These are phyloP conservation scores for Aromia moschata DNA, from an alignment of 2,888 invertebrate species.

Conservation along the genomic window DNA sequence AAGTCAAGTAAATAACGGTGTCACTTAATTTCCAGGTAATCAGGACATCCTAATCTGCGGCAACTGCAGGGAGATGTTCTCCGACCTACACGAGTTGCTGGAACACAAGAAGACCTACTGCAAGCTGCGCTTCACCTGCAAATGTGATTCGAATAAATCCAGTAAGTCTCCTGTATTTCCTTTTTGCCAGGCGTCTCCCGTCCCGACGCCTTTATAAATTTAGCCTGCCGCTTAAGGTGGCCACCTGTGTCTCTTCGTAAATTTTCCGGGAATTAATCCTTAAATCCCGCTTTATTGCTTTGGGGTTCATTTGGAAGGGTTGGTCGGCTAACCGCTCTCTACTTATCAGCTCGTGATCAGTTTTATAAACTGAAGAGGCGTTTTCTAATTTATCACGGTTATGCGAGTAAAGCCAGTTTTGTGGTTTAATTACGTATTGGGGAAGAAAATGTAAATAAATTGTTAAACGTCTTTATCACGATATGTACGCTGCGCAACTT, in stretches of 20 bases:
- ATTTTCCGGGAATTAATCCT: slow-evolving; percentile 51
- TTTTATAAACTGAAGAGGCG: slow-evolving; percentile 28
- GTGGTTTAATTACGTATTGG: no score
- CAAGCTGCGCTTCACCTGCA: slow-evolving; percentile 75
- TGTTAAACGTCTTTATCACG: no score
- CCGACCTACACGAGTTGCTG: slow-evolving; percentile 74
- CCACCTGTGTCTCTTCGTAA: slow-evolving; percentile 55
- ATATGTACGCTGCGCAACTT: no score
- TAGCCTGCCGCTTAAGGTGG: slow-evolving; percentile 33
- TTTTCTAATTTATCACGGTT: slow-evolving; percentile 18
- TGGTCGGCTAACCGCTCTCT: slow-evolving; percentile 32
- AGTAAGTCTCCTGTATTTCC: slow-evolving; percentile 60
- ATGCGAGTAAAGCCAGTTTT: neutral
- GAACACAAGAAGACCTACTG: slow-evolving; percentile 79
- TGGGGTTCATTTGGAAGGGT: slow-evolving; percentile 37
- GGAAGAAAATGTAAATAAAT: no score
- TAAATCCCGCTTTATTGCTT: slow-evolving; percentile 39
- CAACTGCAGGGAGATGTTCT: slow-evolving; percentile 78
- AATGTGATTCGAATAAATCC: slow-evolving; percentile 70
- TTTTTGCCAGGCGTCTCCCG: slow-evolving; percentile 21
- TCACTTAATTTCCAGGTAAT: slow-evolving; percentile 68
- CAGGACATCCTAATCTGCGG: slow-evolving; percentile 81
- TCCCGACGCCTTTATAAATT: slow-evolving; percentile 27
- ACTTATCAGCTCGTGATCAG: slow-evolving; percentile 33
- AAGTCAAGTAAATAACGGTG: no score